Base-by-base conservation (phyloP, 2,888 invertebrate genomes). In the Marasmarcha lunaedactyla region DNA sequence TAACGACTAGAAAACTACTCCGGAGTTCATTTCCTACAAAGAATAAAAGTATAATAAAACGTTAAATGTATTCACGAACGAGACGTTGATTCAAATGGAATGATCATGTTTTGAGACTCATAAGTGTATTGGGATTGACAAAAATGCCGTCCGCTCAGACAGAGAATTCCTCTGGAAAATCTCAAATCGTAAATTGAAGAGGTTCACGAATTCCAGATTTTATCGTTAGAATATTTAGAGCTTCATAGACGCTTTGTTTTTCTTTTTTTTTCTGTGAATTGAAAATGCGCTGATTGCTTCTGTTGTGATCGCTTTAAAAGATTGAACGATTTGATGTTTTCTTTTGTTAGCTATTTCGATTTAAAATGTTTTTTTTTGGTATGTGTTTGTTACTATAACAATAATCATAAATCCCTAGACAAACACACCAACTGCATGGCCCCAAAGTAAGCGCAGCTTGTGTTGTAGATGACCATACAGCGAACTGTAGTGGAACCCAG, bases 101-200 rank as follows among this genome's bases (percentile, higher is more conserved):
- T 73, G 71, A 59, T 66, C 66, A 66, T 76, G 73, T 78, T 76
- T 73, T 61, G 66, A 63, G 68, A 71, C 65, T 65, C 58, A 65
- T 66, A 68, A 66, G 66, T 71, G 70, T 69, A 73, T 67, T 63
- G 67, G 62, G 60, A 54, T 55, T 58, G 57, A 63, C 59, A 59
- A 70, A 68, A 73, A 79, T 77, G 64, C 71, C 63, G 52, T 48
- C 57, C 67, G 62, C 62, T 63, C 59, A 56, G 47, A 55, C 50
- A 47, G 62, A 61, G 72, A 74, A 73, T 72, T 66, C 68, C 65
- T 69, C 60, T 59, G 60, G 56, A 52, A 55, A 56, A 55, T 55
- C 55, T 56, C 57, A 64, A 59, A 11, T 72, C 74, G 67, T 77
- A 78, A 73, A 77, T 73, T 71, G 64, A 30, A 30, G 11, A 30